A percentile compares a stretch with the other conserved stretches of the same genome.
These are phyloP conservation scores for Dysmachus trigonus DNA, from an alignment of 2,888 invertebrate species.

Conservation along the genomic window DNA sequence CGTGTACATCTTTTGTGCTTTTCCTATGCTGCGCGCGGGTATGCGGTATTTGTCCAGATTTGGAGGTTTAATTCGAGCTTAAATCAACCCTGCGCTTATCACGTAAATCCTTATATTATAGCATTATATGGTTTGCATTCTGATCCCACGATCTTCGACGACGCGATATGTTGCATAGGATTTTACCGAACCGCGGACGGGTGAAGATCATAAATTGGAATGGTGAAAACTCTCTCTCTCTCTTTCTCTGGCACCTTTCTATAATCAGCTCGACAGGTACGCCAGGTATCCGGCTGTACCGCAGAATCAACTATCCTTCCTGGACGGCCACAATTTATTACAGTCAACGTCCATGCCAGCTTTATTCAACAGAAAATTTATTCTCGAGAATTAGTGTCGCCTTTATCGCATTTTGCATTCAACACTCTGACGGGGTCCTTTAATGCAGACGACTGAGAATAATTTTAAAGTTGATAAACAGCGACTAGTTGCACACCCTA, in stretches of 20 bases:
- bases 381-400: not conserved
- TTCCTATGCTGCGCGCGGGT: not conserved
- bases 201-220: conserved; percentile 24
- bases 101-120: not conserved
- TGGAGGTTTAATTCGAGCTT: not conserved
- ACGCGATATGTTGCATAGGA: not conserved
- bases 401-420: not conserved
- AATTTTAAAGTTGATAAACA: not conserved
- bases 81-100: not conserved
- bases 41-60: not conserved
- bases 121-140: not conserved
- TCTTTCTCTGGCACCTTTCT: not conserved
- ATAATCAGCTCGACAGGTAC: not conserved
- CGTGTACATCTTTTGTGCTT: not conserved
- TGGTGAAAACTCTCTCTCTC: conserved; percentile 23
- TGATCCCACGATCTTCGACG: not conserved
- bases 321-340: conserved; percentile 1
- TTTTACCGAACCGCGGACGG: not conserved
- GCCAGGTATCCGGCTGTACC: not conserved
- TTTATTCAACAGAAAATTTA: conserved; percentile 30
- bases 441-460: not conserved
- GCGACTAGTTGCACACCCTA: not conserved
- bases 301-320: conserved; percentile 6
- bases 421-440: not conserved
- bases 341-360: not conserved